Evolutionary conservation across 2,888 invertebrate genomes (phyloP).

Genomic region (Chaitophorus viminalis): DNA sequence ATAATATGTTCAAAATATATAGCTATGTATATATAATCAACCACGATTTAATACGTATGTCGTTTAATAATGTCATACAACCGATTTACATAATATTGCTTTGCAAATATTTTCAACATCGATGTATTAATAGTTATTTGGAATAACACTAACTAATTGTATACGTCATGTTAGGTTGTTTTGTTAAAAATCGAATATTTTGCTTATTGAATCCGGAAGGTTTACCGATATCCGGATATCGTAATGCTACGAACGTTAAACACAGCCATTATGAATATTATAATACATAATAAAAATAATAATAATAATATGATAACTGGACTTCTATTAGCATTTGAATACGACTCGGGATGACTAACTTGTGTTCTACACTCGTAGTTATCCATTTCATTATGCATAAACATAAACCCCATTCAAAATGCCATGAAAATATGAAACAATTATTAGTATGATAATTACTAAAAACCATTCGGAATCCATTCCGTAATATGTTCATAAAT

Average conservation of each 20-base stretch:
- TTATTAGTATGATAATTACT: slow-evolving; percentile 53
- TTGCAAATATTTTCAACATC: background rate
- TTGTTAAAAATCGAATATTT: background rate
- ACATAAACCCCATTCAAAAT: slow-evolving; percentile 30
- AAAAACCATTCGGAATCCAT: slow-evolving; percentile 19
- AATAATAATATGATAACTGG: slow-evolving; percentile 50
- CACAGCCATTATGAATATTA: background rate
- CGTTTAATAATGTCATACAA: too few species aligned
- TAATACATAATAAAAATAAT: slow-evolving; percentile 24
- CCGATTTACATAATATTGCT: too few species aligned
- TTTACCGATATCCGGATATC: background rate
- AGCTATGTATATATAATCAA: too few species aligned
- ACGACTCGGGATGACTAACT: slow-evolving; percentile 48
- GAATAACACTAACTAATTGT: background rate
- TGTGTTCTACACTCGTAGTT: slow-evolving; percentile 59
- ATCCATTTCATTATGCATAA: slow-evolving; percentile 48
- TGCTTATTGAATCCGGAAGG: background rate
- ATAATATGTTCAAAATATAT: too few species aligned
- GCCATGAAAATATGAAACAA: slow-evolving; percentile 17
- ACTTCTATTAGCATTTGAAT: slow-evolving; percentile 57
- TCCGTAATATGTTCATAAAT: slow-evolving; percentile 42
- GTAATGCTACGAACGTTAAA: background rate
- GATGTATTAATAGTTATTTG: background rate
- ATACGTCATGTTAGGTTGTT: background rate
- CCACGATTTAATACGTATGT: too few species aligned